Evolutionary conservation across 2,113 vertebrate genomes (phyloP).

Genomic region (Carassius auratus): DNA sequence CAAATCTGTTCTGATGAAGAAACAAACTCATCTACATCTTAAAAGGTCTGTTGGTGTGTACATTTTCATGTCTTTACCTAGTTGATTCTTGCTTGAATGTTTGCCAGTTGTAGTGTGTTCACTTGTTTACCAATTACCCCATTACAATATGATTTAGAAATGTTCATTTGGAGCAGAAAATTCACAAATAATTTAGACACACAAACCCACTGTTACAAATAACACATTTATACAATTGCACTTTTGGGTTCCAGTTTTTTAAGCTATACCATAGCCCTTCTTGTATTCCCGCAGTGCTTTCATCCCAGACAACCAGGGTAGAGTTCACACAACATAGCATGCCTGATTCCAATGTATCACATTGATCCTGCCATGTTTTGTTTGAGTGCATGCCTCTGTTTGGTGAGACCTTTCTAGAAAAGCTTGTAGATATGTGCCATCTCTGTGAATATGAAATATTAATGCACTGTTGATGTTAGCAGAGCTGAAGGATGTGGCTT

Average conservation of each 20-base stretch:
- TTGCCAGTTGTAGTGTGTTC: too few relatives aligned
- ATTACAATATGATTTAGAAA: too few relatives aligned
- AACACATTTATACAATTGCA: background rate
- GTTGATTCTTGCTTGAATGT: too few relatives aligned
- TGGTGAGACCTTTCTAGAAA: slow-evolving; percentile 20
- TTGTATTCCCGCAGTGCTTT: background rate
- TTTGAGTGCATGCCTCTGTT: slow-evolving; percentile 1
- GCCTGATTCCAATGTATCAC: background rate
- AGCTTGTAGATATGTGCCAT: slow-evolving; percentile 18
- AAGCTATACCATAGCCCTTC: background rate
- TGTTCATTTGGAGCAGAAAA: background rate
- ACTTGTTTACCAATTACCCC: too few relatives aligned
- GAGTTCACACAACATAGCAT: background rate
- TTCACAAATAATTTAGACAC: background rate
- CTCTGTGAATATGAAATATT: slow-evolving; percentile 20
- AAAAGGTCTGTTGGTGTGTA: too few relatives aligned
- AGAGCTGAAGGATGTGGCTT: slow-evolving; percentile 16
- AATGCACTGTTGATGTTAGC: slow-evolving; percentile 28
- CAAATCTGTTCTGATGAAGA: too few relatives aligned
- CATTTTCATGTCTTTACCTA: too few relatives aligned
- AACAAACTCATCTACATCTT: too few relatives aligned
- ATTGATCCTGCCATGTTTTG: background rate
- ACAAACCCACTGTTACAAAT: background rate
- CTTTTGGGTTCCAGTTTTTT: background rate
- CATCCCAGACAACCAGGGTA: background rate